These are phyloP conservation scores for Elymnias hypermnestra DNA, from an alignment of 1,140 invertebrate species.

Conservation along the genomic window DNA sequence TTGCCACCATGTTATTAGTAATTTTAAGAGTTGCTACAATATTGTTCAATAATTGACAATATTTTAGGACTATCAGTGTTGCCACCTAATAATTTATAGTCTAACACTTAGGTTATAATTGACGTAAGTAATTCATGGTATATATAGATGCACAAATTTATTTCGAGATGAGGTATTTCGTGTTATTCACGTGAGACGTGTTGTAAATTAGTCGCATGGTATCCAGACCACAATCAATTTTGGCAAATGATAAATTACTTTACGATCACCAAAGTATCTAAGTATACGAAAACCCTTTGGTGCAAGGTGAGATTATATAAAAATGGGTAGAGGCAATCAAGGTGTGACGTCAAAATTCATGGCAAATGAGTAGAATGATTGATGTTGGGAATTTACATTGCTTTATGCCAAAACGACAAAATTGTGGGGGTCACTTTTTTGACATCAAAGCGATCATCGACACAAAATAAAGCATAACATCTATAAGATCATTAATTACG, in stretches of 20 bases:
- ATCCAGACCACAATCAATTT: slow-evolving; percentile 30
- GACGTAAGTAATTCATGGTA: too few relatives aligned
- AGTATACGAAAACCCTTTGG: slow-evolving; percentile 31
- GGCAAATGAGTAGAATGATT: slow-evolving; percentile 68
- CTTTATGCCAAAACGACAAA: slow-evolving; percentile 48
- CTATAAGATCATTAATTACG: slow-evolving; percentile 8
- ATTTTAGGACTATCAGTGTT: too few relatives aligned
- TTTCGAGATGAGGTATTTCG: slow-evolving; percentile 1
- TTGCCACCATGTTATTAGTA: slow-evolving; percentile 5
- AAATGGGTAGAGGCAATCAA: slow-evolving; percentile 59
- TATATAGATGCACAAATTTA: too few relatives aligned
- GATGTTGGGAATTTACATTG: slow-evolving; percentile 61
- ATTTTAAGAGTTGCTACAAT: slow-evolving; percentile 5
- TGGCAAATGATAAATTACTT: slow-evolving; percentile 42
- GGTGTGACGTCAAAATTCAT: slow-evolving; percentile 56
- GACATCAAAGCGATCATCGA: slow-evolving; percentile 21
- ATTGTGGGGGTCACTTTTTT: slow-evolving; percentile 42
- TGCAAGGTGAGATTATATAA: slow-evolving; percentile 53
- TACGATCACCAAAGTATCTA: slow-evolving; percentile 36
- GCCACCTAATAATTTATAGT: too few relatives aligned
- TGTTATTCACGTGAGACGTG: slow-evolving; percentile 7
- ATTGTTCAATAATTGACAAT: too few relatives aligned
- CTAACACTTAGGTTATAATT: too few relatives aligned
- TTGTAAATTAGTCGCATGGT: slow-evolving; percentile 22
- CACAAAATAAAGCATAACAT: slow-evolving; percentile 19